Evolutionary conservation across 2,113 vertebrate genomes (phyloP).

Genomic region (Nesoenas mayeri): DNA sequence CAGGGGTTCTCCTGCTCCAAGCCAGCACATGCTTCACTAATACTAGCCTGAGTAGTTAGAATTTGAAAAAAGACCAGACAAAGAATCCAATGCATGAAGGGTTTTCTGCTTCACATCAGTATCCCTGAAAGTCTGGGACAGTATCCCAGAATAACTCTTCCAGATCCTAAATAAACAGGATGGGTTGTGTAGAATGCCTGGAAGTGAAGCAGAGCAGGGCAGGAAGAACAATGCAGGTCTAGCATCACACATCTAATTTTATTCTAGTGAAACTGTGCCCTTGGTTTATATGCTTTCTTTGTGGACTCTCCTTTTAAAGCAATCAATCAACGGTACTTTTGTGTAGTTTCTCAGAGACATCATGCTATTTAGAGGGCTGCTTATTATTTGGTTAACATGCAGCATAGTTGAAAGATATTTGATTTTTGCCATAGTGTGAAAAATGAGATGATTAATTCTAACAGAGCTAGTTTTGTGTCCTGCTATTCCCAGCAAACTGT

Average conservation of each 20-base stretch:
- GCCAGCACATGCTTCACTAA: neutral
- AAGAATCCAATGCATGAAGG: neutral
- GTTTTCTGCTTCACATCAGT: neutral
- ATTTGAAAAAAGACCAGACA: neutral
- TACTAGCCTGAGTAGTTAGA: neutral
- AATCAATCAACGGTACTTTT: neutral
- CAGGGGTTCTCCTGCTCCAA: neutral
- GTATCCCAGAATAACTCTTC: slow-evolving; percentile 17
- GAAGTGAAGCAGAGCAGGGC: neutral
- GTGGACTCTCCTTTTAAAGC: neutral
- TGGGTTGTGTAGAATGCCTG: slow-evolving; percentile 44
- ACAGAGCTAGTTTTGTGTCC: neutral
- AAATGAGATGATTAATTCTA: neutral
- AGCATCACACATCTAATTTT: slow-evolving; percentile 26
- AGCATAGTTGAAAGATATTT: neutral
- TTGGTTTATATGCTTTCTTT: neutral
- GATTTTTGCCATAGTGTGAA: neutral
- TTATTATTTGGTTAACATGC: rapidly evolving
- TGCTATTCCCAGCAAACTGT: neutral
- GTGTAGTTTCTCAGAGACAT: neutral
- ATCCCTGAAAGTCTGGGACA: neutral
- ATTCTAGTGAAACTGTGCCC: neutral
- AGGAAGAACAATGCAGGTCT: neutral
- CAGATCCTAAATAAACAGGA: slow-evolving; percentile 36
- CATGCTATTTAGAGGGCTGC: neutral